Evolutionary conservation across 1,140 invertebrate species (phyloP).

Genomic region (Drosophila murphyi): DNA sequence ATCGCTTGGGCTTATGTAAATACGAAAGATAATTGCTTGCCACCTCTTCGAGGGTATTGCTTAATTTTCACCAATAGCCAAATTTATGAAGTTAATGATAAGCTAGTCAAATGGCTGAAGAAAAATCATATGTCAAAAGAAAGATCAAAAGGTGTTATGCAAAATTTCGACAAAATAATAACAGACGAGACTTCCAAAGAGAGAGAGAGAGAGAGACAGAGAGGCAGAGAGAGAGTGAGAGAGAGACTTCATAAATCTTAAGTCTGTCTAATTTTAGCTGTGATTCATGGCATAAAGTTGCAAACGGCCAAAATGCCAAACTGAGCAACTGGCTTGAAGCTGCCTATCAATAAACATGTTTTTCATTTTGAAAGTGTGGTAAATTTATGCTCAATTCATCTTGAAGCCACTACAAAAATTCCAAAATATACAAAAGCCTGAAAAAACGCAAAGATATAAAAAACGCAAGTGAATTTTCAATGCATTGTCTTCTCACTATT

Average conservation of each 20-base stretch:
- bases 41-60: slow-evolving; percentile 37
- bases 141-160: slow-evolving; percentile 58
- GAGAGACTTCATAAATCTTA: slow-evolving; percentile 25
- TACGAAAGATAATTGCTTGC: slow-evolving; percentile 48
- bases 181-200: background rate
- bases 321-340: slow-evolving; percentile 41
- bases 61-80: slow-evolving; percentile 59
- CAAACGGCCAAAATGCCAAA: slow-evolving; percentile 49
- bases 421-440: slow-evolving; percentile 27
- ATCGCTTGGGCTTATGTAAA: slow-evolving; percentile 64
- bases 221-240: background rate
- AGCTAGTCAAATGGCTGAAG: slow-evolving; percentile 34
- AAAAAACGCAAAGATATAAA: slow-evolving; percentile 10
- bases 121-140: slow-evolving; percentile 29
- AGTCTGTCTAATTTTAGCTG: slow-evolving; percentile 72
- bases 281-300: slow-evolving; percentile 67
- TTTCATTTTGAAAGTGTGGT: slow-evolving; percentile 57
- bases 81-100: slow-evolving; percentile 58
- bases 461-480: slow-evolving; percentile 62
- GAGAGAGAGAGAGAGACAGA: background rate
- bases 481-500: slow-evolving; percentile 50
- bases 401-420: slow-evolving; percentile 17
- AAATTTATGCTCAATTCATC: slow-evolving; percentile 41
- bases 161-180: slow-evolving; percentile 39
- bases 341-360: slow-evolving; percentile 66